Conservation (phyloP, 2,113 vertebrate genomes). For the Natator depressus region DNA sequence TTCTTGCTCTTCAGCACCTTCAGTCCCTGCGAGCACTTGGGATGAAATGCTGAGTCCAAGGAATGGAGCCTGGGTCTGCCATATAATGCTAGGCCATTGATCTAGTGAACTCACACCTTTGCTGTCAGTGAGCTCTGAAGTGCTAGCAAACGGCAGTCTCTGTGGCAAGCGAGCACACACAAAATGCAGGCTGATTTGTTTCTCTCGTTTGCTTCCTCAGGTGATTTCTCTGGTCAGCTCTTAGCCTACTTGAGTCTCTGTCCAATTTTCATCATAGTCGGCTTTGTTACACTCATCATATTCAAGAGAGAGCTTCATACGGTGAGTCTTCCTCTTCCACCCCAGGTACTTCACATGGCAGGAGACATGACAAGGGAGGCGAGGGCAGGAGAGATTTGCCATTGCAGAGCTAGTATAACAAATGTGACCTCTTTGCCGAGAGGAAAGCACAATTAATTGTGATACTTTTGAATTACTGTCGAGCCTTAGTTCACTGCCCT, state of each 20-base stretch:
- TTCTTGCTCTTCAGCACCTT: not conserved
- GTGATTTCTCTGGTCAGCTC: constrained; percentile 92
- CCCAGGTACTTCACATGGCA: not conserved
- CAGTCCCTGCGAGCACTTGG: not conserved
- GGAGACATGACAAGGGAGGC: too few species aligned
- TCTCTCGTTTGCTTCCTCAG: constrained; percentile 74
- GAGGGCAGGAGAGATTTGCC: not conserved
- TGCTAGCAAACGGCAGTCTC: rapidly evolving
- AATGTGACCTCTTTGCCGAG: constrained; percentile 11
- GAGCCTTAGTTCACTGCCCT: not conserved
- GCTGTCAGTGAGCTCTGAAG: not conserved
- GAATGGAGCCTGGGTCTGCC: not conserved
- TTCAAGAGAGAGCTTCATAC: constrained; percentile 99
- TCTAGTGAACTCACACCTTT: not conserved
- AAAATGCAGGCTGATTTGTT: not conserved
- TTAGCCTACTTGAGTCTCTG: constrained; percentile 94
- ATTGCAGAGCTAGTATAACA: not conserved
- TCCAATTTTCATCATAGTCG: constrained; percentile 91
- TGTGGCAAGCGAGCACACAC: not conserved
- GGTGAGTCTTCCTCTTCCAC: constrained; percentile 78
- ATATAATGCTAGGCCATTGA: not conserved
- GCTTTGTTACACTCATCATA: constrained; percentile 96
- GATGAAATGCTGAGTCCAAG: not conserved
- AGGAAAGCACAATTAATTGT: not conserved
- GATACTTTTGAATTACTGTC: not conserved